Evolutionary conservation across 2,113 vertebrate species (phyloP).

Genomic region (Passer domesticus): DNA sequence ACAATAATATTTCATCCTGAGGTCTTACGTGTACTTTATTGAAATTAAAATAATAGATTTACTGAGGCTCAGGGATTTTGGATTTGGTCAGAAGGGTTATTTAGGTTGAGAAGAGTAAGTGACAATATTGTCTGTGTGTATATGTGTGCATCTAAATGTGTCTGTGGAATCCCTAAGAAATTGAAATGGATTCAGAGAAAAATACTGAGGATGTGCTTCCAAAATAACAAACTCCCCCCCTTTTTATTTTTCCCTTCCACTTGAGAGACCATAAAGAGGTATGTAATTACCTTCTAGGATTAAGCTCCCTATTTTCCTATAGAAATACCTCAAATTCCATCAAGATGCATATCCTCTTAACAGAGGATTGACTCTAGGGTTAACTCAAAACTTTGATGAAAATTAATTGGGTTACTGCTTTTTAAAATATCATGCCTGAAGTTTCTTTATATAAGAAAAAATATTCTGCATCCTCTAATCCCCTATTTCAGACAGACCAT

Average conservation of each 20-base stretch:
- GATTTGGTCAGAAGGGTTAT: background rate
- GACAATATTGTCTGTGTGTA: background rate
- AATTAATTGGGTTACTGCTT: background rate
- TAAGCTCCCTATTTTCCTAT: background rate
- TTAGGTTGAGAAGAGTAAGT: background rate
- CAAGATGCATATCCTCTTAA: background rate
- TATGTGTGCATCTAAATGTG: accelerated
- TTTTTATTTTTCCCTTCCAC: no score
- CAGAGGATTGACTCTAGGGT: background rate
- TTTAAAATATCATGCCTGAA: background rate
- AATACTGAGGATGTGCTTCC: background rate
- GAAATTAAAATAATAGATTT: background rate
- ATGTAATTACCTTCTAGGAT: background rate
- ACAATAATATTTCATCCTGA: background rate
- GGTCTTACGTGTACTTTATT: background rate
- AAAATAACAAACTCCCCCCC: accelerated
- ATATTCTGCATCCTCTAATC: background rate
- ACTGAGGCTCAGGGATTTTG: background rate
- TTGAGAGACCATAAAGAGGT: background rate
- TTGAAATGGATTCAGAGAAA: background rate
- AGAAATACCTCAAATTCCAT: background rate
- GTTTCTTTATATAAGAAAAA: background rate
- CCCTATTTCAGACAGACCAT: accelerated
- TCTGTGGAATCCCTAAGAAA: background rate
- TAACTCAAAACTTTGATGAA: background rate